phyloP scores from a whole-genome alignment of 2,888 invertebrate species.

The Himalopsyche japonica region DNA sequence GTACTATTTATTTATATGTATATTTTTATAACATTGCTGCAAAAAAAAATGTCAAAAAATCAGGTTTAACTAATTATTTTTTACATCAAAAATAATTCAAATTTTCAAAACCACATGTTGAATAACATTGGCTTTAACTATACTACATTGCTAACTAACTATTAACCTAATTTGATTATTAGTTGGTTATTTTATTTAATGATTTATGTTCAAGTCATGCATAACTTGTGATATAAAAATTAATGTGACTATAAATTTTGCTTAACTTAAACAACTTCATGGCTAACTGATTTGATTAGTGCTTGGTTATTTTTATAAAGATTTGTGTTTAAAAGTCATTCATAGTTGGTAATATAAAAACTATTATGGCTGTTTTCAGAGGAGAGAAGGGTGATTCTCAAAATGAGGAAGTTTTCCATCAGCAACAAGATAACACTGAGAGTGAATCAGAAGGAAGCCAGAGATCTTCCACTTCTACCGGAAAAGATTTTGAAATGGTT shows the following conservation, averaged over 20 bases:
- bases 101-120: no score
- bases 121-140: no score
- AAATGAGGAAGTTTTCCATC: slow-evolving; percentile 33
- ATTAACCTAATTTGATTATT: neutral
- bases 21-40: no score
- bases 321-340: neutral
- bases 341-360: no score
- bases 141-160: no score
- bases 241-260: no score
- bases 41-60: no score
- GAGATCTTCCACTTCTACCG: slow-evolving; percentile 80
- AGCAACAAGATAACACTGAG: slow-evolving; percentile 55
- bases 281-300: neutral
- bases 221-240: no score
- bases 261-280: no score
- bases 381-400: slow-evolving; percentile 30
- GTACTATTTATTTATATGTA: no score
- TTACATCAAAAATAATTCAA: no score
- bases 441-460: slow-evolving; percentile 82
- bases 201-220: neutral
- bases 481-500: slow-evolving; percentile 87
- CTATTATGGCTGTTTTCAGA: neutral
- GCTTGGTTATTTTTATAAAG: neutral
- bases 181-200: neutral
- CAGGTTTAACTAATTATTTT: no score